phyloP scores from a whole-genome alignment of 2,113 vertebrate species.

The Ranitomeya variabilis region DNA sequence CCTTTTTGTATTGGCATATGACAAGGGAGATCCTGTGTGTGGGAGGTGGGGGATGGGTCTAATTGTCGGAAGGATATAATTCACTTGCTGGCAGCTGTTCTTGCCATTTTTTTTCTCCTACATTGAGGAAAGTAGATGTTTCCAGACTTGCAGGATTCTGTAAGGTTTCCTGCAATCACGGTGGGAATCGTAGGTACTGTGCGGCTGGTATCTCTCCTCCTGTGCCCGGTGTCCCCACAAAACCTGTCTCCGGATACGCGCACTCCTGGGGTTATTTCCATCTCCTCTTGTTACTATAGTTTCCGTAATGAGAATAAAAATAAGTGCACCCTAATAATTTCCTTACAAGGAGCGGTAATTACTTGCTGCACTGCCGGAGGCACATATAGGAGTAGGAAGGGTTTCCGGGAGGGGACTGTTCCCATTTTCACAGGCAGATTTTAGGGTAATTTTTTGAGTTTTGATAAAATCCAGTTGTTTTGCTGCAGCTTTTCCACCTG shows the following conservation, averaged over 20 bases:
- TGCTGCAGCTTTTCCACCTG: too few relatives aligned
- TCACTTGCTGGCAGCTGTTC: conserved; percentile 57
- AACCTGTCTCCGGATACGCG: not conserved
- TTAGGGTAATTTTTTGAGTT: too few relatives aligned
- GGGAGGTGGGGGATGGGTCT: conserved; percentile 41
- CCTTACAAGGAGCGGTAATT: not conserved
- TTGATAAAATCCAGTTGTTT: too few relatives aligned
- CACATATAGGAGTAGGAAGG: too few relatives aligned
- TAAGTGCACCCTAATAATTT: not conserved
- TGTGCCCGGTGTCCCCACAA: not conserved
- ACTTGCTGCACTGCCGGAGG: too few relatives aligned
- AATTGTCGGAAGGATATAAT: conserved; percentile 58
- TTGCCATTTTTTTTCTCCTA: conserved; percentile 1
- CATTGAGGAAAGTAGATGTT: conserved; percentile 24
- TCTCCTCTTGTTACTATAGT: not conserved
- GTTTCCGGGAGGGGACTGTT: too few relatives aligned
- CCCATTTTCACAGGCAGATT: too few relatives aligned
- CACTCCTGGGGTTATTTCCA: not conserved
- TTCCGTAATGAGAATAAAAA: not conserved
- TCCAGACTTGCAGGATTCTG: not conserved
- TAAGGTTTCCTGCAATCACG: not conserved
- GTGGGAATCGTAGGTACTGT: not conserved
- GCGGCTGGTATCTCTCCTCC: not conserved
- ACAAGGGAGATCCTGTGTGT: conserved; percentile 46
- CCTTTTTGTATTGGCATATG: conserved; percentile 24